Conservation (phyloP, 1,140 invertebrate genomes). For the Bombyx mandarina region DNA sequence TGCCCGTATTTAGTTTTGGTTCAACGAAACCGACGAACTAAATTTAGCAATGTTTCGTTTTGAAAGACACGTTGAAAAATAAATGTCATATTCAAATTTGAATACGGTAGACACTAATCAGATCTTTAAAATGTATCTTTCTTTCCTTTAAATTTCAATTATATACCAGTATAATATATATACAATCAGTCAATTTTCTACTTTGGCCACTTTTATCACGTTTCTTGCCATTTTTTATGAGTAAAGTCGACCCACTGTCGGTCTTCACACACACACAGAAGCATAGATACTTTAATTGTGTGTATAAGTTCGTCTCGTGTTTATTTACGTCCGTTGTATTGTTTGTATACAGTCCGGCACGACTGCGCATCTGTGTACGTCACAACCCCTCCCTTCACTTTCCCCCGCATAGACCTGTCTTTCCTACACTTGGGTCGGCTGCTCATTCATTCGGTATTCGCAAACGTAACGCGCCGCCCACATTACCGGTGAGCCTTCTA, state of each 20-base stretch:
- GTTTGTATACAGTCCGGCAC: conserved; percentile 70
- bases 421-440: conserved; percentile 56
- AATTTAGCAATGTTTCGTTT: too few species aligned
- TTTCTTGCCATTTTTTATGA: too few species aligned
- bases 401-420: conserved; percentile 48
- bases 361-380: conserved; percentile 65
- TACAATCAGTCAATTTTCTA: too few species aligned
- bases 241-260: conserved; percentile 28
- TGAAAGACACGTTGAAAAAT: too few species aligned
- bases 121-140: too few species aligned
- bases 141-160: too few species aligned
- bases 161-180: too few species aligned
- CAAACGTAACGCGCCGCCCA: conserved; percentile 47
- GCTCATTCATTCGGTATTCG: conserved; percentile 68
- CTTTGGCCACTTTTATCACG: too few species aligned
- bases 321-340: conserved; percentile 70
- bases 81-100: too few species aligned
- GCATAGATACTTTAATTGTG: conserved; percentile 36
- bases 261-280: conserved; percentile 55
- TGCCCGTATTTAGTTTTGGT: conserved; percentile 59
- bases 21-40: conserved; percentile 34
- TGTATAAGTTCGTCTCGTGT: conserved; percentile 49
- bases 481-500: conserved; percentile 31
- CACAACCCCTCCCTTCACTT: conserved; percentile 41
- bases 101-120: too few species aligned